Evolutionary conservation across 2,888 invertebrate genomes (phyloP), one percentile per base, ranked within the genome.

Genomic region (Pristionchus fissidentatus): DNA sequence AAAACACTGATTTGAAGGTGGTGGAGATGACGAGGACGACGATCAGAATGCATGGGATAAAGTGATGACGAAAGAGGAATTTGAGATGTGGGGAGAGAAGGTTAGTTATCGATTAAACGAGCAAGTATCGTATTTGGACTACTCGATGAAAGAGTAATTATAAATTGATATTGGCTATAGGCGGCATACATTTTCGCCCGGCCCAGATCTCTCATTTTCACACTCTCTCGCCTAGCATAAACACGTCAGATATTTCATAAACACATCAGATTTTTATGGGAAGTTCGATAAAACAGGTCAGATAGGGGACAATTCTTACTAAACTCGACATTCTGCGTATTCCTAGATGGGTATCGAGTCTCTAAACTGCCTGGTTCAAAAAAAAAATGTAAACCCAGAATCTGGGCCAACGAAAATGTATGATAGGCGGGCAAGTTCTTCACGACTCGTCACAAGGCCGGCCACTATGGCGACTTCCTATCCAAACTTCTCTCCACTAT

Each of bases 61-160:
- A 29, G 85, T 87, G 62, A 66, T 86, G 13, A 81, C 87, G 35
- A 87, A 88, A 81, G 85, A 87, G 7, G 89, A 89, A 66, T 89
- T 89, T 81, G 89, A 89, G 79, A 83, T 85, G 55, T 88, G 87
- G 87, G 89, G 89, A 84, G 87, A 87, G 32, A 87, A 87, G 80
- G 84, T 85, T 19, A 29, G 41, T 1, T 3, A 5, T 38, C 26
- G 13, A 79, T 55, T 13, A 19, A 19, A 49, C 19, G 19, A 15
- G 13, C 19, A 49, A 49, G 10, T 49, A 49, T 15, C 19, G 13
- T 15, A 19, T 29, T 62, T 19, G 8, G 8, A n/a, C n/a, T n/a
- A n/a, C n/a, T n/a, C n/a, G n/a, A n/a, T n/a, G n/a, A n/a, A n/a
- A n/a, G n/a, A n/a, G n/a, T n/a, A n/a, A n/a, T n/a, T n/a, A n/a